Conservation (phyloP, 2,888 invertebrate species). For the Andrena minutula region DNA sequence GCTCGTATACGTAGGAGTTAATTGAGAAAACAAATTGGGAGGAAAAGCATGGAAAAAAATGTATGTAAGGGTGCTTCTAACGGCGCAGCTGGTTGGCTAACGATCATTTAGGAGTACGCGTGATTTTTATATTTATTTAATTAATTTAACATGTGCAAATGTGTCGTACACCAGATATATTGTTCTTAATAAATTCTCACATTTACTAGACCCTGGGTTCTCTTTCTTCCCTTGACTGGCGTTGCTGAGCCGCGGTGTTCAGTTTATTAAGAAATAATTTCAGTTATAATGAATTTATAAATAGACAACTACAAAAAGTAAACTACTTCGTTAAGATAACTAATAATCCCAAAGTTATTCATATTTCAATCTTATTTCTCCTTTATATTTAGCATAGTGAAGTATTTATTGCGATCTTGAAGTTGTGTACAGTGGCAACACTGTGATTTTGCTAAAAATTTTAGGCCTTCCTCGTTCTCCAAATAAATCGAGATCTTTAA, state of each 20-base stretch:
- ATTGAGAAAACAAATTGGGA: constrained; percentile 20
- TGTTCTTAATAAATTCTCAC: constrained; percentile 75
- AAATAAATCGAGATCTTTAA: no score
- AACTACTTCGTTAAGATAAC: no score
- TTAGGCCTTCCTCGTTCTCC: no score
- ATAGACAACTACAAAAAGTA: no score
- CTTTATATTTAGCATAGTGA: no score
- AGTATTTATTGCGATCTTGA: no score
- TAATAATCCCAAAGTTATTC: no score
- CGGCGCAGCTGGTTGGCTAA: constrained; percentile 66
- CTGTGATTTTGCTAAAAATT: no score
- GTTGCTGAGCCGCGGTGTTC: background rate
- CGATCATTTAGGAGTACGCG: constrained; percentile 62
- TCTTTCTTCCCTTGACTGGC: background rate
- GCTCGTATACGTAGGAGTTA: constrained; percentile 44
- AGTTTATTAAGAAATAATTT: no score
- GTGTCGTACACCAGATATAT: constrained; percentile 63
- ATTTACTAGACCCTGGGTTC: constrained; percentile 64
- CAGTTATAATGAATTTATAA: no score
- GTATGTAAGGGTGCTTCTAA: constrained; percentile 46
- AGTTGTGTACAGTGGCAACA: no score
- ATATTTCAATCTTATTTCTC: no score
- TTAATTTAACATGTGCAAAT: constrained; percentile 69
- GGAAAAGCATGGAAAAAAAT: constrained; percentile 6
- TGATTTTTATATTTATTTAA: constrained; percentile 76